A percentile compares a stretch with the other conserved stretches of the same genome.
phyloP scores from a whole-genome alignment of 2,888 invertebrate genomes.

The Dorcus hopei region DNA sequence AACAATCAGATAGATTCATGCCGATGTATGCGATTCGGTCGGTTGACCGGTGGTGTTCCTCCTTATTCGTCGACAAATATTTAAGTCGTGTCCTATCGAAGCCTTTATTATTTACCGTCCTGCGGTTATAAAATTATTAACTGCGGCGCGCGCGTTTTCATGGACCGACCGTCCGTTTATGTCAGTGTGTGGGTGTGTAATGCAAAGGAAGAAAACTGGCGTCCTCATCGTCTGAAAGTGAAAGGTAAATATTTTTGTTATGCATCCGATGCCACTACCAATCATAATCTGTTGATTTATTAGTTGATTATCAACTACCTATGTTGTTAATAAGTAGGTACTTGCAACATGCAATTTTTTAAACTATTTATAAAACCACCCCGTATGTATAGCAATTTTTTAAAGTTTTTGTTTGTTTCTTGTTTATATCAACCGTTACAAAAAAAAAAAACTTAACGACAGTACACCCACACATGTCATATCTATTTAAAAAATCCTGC shows the following conservation, averaged over 20 bases:
- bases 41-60: not conserved
- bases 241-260: not conserved
- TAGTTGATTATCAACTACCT: too few species aligned
- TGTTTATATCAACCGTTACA: too few species aligned
- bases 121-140: not conserved
- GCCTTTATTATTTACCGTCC: not conserved
- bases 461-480: too few species aligned
- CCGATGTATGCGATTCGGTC: not conserved
- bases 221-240: not conserved
- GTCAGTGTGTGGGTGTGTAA: not conserved
- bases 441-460: too few species aligned
- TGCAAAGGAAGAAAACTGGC: not conserved
- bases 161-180: not conserved
- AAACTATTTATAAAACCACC: too few species aligned
- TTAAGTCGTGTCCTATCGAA: not conserved
- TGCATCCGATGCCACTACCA: too few species aligned
- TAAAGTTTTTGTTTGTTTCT: too few species aligned
- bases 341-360: too few species aligned
- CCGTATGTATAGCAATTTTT: too few species aligned
- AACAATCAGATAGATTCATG: not conserved
- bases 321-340: too few species aligned
- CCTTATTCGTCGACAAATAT: not conserved
- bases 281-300: too few species aligned
- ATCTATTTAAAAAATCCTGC: too few species aligned
- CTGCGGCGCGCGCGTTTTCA: not conserved